Percentiles rank a stretch among this genome's conserved stretches.
Evolutionary conservation across 2,113 vertebrate species (phyloP).

Genomic region (Lucifuga dentata): DNA sequence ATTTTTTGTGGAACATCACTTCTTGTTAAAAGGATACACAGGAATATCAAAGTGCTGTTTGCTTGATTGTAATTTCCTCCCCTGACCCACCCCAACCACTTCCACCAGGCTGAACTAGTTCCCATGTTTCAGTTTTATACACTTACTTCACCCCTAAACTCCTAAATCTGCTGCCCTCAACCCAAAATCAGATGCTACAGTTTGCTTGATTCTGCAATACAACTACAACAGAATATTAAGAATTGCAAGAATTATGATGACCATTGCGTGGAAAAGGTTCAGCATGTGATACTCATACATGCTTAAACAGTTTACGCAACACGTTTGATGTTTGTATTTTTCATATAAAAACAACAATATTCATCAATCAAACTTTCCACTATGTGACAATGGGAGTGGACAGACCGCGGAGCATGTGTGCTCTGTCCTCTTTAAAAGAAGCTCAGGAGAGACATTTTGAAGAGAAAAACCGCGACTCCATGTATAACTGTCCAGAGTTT

Average conservation of each 20-base stretch:
- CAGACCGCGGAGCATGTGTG: slow-evolving; percentile 10
- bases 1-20: slow-evolving; percentile 5
- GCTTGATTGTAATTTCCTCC: slow-evolving; percentile 58
- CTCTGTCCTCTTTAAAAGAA: not conserved
- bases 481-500: slow-evolving; percentile 37
- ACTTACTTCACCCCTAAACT: not conserved
- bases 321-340: slow-evolving; percentile 29
- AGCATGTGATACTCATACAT: slow-evolving; percentile 7
- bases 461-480: slow-evolving; percentile 46
- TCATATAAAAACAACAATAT: slow-evolving; percentile 48
- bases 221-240: slow-evolving; percentile 10
- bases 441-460: slow-evolving; percentile 20
- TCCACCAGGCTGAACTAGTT: slow-evolving; percentile 33
- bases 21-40: slow-evolving; percentile 45
- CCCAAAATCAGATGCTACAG: slow-evolving; percentile 58
- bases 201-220: slow-evolving; percentile 39
- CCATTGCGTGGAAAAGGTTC: slow-evolving; percentile 14
- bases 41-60: slow-evolving; percentile 75
- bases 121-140: not conserved
- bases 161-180: no score
- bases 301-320: slow-evolving; percentile 1
- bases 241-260: slow-evolving; percentile 5
- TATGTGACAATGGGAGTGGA: slow-evolving; percentile 27
- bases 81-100: slow-evolving; percentile 22
- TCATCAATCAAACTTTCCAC: slow-evolving; percentile 11